Conservation (phyloP, 1,140 invertebrate genomes). For the Drosophila nikananu region DNA sequence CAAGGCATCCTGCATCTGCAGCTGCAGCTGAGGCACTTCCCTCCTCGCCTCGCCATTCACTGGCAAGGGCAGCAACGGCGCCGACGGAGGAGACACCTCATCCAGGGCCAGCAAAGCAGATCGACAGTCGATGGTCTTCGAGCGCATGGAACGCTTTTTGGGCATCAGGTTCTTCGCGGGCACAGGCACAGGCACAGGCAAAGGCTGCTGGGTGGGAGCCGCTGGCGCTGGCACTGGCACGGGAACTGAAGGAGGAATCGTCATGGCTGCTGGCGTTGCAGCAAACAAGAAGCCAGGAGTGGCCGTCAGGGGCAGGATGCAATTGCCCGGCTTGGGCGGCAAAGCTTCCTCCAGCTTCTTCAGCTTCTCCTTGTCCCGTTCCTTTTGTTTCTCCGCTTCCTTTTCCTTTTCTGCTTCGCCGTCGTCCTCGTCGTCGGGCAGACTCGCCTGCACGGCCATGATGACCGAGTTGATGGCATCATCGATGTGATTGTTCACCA, state of each 20-base stretch:
- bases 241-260: not conserved
- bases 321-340: slow-evolving; percentile 1
- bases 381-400: not conserved
- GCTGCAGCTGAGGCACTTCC: not conserved
- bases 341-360: slow-evolving; percentile 17
- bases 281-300: not conserved
- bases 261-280: not conserved
- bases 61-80: not conserved
- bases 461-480: slow-evolving; percentile 83
- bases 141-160: slow-evolving; percentile 74
- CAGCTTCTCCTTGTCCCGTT: slow-evolving; percentile 4
- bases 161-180: slow-evolving; percentile 52
- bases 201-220: not conserved
- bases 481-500: slow-evolving; percentile 81
- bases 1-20: not conserved
- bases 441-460: slow-evolving; percentile 72
- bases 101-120: slow-evolving; percentile 38
- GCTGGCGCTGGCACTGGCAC: not conserved
- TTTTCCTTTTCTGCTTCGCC: slow-evolving; percentile 12
- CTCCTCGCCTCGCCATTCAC: slow-evolving; percentile 15
- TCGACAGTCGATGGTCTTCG: slow-evolving; percentile 74
- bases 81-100: not conserved
- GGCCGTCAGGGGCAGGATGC: not conserved
- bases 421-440: slow-evolving; percentile 62
- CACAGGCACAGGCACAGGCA: not conserved